A percentile compares a stretch with the other conserved stretches of the same genome.
phyloP scores from a whole-genome alignment of 1,140 invertebrate genomes.

The Ceratoteleas bidentatus region DNA sequence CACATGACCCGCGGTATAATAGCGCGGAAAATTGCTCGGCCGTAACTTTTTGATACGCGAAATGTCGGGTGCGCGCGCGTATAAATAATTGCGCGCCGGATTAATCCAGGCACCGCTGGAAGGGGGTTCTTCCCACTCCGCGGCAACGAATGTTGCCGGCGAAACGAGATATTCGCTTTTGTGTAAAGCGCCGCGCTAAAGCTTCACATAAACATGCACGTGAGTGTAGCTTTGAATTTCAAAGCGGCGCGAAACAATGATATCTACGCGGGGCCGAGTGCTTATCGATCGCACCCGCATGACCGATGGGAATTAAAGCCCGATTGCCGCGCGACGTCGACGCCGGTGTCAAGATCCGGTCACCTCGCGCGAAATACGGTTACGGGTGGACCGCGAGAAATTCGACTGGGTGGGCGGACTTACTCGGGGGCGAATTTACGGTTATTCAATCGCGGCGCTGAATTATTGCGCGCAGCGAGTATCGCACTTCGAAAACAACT shows the following conservation, averaged over 20 bases:
- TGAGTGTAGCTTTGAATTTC: slow-evolving; percentile 45
- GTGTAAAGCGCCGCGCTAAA: slow-evolving; percentile 37
- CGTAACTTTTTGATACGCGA: too few relatives aligned
- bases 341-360: slow-evolving; percentile 36
- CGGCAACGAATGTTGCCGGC: slow-evolving; percentile 10
- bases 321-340: slow-evolving; percentile 36
- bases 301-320: slow-evolving; percentile 50
- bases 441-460: too few relatives aligned
- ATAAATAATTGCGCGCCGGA: too few relatives aligned
- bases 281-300: slow-evolving; percentile 62
- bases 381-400: slow-evolving; percentile 1
- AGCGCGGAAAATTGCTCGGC: too few relatives aligned
- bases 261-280: slow-evolving; percentile 34
- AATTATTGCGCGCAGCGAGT: too few relatives aligned
- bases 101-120: not conserved
- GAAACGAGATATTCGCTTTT: slow-evolving; percentile 31
- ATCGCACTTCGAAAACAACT: too few relatives aligned
- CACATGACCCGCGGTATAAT: too few relatives aligned
- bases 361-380: slow-evolving; percentile 9
- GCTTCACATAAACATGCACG: slow-evolving; percentile 19
- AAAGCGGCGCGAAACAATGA: slow-evolving; percentile 55
- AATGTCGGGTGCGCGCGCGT: too few relatives aligned
- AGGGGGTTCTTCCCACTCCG: not conserved
- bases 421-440: too few relatives aligned
- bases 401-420: too few relatives aligned